Conservation (phyloP, 2,113 vertebrate species). For the Vidua chalybeata region DNA sequence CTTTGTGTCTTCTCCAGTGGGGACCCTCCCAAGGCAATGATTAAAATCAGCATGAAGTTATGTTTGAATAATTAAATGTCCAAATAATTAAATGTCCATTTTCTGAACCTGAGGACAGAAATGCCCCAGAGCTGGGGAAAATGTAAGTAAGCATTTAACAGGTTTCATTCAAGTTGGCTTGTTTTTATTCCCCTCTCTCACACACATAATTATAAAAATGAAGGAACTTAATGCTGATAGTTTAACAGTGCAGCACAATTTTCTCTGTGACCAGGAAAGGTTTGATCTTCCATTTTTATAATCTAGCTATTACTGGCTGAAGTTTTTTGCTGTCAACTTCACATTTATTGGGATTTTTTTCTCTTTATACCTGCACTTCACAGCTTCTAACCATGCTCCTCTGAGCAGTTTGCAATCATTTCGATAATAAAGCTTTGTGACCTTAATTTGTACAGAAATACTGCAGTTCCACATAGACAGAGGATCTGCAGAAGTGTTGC, state of each 20-base stretch:
- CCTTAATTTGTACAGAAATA: background rate
- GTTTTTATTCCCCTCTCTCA: too few relatives aligned
- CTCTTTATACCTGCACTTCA: background rate
- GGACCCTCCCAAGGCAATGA: background rate
- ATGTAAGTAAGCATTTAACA: background rate
- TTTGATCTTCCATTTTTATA: background rate
- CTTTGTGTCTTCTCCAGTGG: background rate
- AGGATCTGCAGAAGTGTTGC: background rate
- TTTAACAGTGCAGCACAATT: background rate
- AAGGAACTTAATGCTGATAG: background rate
- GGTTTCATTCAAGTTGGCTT: background rate
- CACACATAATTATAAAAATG: accelerated
- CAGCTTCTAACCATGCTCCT: background rate
- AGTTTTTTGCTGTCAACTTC: background rate
- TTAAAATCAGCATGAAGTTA: background rate
- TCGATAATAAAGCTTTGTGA: background rate
- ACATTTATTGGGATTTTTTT: background rate
- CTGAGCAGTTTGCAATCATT: background rate
- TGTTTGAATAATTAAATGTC: background rate
- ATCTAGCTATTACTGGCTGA: background rate
- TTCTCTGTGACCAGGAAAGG: background rate
- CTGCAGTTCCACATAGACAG: background rate
- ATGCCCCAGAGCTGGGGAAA: background rate
- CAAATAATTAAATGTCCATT: background rate
- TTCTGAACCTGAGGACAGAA: background rate